Base-by-base conservation (phyloP, 2,797 vertebrate genomes). In the Gymnodraco acuticeps region DNA sequence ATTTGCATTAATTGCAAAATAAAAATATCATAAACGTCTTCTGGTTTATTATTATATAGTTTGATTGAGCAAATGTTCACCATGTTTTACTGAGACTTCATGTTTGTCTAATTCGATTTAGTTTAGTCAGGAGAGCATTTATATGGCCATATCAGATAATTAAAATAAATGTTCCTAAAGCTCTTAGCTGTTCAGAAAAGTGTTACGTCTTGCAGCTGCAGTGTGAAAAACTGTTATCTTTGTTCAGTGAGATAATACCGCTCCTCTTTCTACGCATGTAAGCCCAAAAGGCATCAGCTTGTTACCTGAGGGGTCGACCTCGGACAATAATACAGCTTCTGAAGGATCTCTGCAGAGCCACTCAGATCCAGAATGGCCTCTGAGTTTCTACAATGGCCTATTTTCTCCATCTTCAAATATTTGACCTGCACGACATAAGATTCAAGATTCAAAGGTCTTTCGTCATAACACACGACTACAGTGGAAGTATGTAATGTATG, bases 281-380 rank as follows among this genome's bases (percentile, higher is more conserved):
- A 50, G 46, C 52, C 54, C 43, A 3, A 50, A 38, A 54, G 48
- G 56, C 64, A 20, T 42, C 71, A 71, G 11, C 75, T 83, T 42
- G 12, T 82, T 73, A 68, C 64, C 50, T 19, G 56, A 64, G 47
- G 70, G 68, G 56, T 73, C 70, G 23, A 58, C 33, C 70, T 55
- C 58, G 55, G 17, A 60, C 52, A n/a, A 52, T 42, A 83, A 27
- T 7, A 33, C 47, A 64, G 73, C 56, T 77, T 67, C 73, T 77
- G 56, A 74, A 27, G 73, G 72, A 84, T 86, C 61, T 60, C 55
- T 61, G 71, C 71, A 74, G 78, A 83, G 78, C 69, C 67, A 3
- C 59, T 67, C 58, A 52, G 66, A 73, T 56, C 64, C 38, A 65
- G 5, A 33, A 38, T 9, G 33, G 33, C 11, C 15, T 2, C 14